Evolutionary conservation across 2,888 invertebrate species (phyloP), one percentile per base, ranked within the genome.

Genomic region (Mimachlamys varia): DNA sequence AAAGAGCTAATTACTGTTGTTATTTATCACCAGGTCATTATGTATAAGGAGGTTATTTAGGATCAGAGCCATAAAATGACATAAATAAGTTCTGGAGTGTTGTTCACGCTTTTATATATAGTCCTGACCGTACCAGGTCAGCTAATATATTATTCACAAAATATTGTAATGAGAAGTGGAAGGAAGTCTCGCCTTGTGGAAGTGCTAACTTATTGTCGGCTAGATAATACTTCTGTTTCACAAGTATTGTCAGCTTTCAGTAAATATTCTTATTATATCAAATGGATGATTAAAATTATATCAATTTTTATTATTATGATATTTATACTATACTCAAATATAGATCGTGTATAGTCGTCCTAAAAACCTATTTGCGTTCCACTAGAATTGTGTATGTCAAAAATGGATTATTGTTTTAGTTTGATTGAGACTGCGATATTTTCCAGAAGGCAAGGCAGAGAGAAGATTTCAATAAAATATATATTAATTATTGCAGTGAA

Each of bases 141-240:
- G 76, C 22, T 33, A 27, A 76, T 76, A 22, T 27, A 76, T 76
- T 27, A 76, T 10, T 76, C 27, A 27, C 10, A 27, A n/a, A 27
- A 76, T n/a, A 50, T 55, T n/a, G n/a, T 19, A n/a, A 33, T 12
- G 76, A 76, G 76, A 76, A 76, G 76, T 33, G 76, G 76, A 76
- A 76, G 76, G 76, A 76, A 76, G 76, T 33, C 76, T 76, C 33
- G 33, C 33, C 76, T 76, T 76, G 76, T 33, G 76, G 76, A 76
- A 76, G 76, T 76, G 27, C 76, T 76, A 76, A 0, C 33, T 10
- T 33, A 58, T 17, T 1, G 15, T 53, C 44, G 44, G 53, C 13
- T 19, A 22, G 58, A 2, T 4, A 58, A 22, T 2, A n/a, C 19
- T n/a, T 22, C 22, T 58, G 22, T 58, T 22, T 58, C 4, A 19